phyloP scores from a whole-genome alignment of 1,140 invertebrate genomes.

The Brachionus paranguensis region DNA sequence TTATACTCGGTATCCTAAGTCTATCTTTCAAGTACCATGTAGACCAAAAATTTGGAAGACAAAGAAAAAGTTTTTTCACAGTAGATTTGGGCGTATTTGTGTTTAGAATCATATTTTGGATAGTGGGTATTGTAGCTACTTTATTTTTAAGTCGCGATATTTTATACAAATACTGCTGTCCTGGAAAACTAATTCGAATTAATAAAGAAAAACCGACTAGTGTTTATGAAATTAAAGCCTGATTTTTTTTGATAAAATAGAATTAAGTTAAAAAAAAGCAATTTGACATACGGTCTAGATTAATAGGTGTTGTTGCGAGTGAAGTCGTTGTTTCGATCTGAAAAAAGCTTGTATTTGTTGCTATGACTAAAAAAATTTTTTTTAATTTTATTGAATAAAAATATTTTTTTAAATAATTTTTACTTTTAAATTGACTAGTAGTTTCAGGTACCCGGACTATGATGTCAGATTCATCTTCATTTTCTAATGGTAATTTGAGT shows the following conservation, averaged over 20 bases:
- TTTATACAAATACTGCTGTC: conserved; percentile 28
- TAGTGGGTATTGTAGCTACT: conserved; percentile 5
- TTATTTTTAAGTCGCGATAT: conserved; percentile 22
- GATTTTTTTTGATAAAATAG: background rate
- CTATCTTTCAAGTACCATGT: background rate
- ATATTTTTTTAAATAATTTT: background rate
- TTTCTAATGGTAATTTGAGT: background rate
- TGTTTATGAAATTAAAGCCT: conserved; percentile 18
- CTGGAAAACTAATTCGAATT: background rate
- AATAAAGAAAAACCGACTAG: conserved; percentile 29
- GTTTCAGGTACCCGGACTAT: background rate
- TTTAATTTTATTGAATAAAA: background rate
- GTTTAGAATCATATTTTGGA: conserved; percentile 30
- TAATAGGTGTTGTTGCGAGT: conserved; percentile 5
- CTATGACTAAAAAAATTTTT: background rate
- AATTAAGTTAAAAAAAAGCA: background rate
- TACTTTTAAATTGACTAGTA: conserved; percentile 24
- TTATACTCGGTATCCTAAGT: conserved; percentile 11
- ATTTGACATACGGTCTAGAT: background rate
- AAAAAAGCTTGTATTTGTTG: conserved; percentile 26
- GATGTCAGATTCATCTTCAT: background rate
- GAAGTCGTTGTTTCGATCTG: background rate
- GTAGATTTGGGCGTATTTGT: conserved; percentile 27
- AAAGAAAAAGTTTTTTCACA: background rate
- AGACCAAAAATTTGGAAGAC: background rate